Base-by-base conservation (phyloP, 2,888 invertebrate genomes). In the Pachydiplax longipennis region DNA sequence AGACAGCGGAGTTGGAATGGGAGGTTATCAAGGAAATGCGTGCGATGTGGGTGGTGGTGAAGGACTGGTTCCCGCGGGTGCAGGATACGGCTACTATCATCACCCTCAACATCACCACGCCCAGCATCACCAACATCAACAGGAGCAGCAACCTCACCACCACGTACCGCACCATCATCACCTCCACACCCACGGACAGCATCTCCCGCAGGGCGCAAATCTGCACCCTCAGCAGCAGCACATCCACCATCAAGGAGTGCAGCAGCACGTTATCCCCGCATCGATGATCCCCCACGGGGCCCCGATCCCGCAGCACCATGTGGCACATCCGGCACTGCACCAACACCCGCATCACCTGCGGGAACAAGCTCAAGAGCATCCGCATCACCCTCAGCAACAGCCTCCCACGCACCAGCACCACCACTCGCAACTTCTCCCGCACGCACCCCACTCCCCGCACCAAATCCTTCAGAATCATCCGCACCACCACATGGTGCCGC, bases 141-240 rank as follows among this genome's bases (percentile, higher is more conserved):
- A 81, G 91, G 90, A 81, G 65, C 92, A 91, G 65, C 91, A 91
- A 35, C 93, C 92, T 91, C 92, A 91, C 73, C 92, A 91, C 31
- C 95, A 94, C 93, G 94, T 95, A 90, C 94, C 94, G 73, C 94
- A 94, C 92, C 94, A 97, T 93, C 96, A 96, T 92, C 95, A 95
- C 92, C 96, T 96, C 91, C 97, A 97, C 92, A 94, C 96, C 58
- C 94, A 94, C 91, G 93, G 94, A 90, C 96, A 96, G 0, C 96
- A 96, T 93, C 95, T 95, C 90, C 91, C 91, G 90, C 92, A 92
- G 91, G 93, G 93, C 81, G 93, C 94, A 25, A 94, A 94, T 90
- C 92, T 94, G 93, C 95, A 95, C 92, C 93, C 94, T 73, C 95
- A 95, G 92, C 95, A 95, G 93, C 94, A 95, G 91, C 91, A 82